Base-by-base conservation (phyloP, 2,113 vertebrate species). In the Eptesicus fuscus region DNA sequence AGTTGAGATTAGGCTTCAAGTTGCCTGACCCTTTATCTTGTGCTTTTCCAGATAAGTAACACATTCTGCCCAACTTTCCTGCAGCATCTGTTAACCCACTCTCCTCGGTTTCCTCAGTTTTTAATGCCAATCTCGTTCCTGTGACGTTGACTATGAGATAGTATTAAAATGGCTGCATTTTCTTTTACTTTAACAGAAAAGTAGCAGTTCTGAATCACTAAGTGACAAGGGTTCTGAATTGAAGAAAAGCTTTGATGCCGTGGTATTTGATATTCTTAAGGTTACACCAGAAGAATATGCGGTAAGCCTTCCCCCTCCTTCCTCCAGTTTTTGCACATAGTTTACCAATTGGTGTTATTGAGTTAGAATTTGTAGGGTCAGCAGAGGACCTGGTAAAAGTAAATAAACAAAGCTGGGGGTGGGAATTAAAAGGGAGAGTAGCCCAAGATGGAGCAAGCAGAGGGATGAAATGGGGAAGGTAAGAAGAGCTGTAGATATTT, bases 211-310 rank as follows among this genome's bases (percentile, higher is more conserved):
- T 0, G 99, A 99, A 96, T 99, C 99, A 82, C 98, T 99, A 98
- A 99, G 99, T 97, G 99, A 99, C 92, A 99, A 99, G 96, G 99
- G 98, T 83, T 99, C 99, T 44, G 99, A 99, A 92, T 97, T 99
- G 97, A 99, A 99, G 99, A 99, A 99, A 98, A 99, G 99, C 97
- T 99, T 99, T 97, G 99, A 99, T 97, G 99, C 99, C 1, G 99
- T 99, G 91, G 99, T 99, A 8, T 99, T 99, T 90, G 99, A 99
- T 91, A 99, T 99, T 96, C 98, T 99, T 67, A 99, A 99, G 98
- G 99, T 99, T 94, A 99, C 99, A 16, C 99, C 99, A 17, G 99
- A 99, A 97, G 99, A 99, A 98, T 99, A 99, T 99, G 99, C 99
- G 88, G 99, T 99, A 98, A 99, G 99, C 96, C 23, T 70, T 22